These are phyloP conservation scores for Melinaea menophilus DNA, from an alignment of 2,888 invertebrate genomes.

Conservation along the genomic window DNA sequence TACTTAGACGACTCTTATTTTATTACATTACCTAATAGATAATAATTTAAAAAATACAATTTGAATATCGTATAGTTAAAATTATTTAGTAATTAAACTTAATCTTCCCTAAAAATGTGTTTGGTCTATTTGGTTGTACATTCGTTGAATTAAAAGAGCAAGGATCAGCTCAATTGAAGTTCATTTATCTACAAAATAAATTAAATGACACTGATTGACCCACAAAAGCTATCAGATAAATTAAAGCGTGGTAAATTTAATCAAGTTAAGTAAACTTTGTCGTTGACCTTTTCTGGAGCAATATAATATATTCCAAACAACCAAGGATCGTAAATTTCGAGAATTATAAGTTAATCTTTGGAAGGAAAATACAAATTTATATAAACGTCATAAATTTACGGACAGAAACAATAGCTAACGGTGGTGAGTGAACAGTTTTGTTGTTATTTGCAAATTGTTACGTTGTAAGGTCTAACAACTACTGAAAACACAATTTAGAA, in stretches of 20 bases:
- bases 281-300: conserved; percentile 22
- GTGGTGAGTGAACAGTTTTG: conserved; percentile 66
- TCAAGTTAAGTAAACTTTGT: conserved; percentile 13
- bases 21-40: too few species aligned
- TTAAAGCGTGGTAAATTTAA: conserved; percentile 20
- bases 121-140: too few species aligned
- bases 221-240: neutral
- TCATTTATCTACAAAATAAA: too few species aligned
- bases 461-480: conserved; percentile 55
- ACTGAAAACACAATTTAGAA: conserved; percentile 60
- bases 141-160: too few species aligned
- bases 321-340: conserved; percentile 26
- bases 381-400: conserved; percentile 33
- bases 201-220: too few species aligned
- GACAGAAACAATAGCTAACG: conserved; percentile 49
- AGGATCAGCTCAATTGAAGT: too few species aligned
- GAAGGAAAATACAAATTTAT: conserved; percentile 30
- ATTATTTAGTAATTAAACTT: too few species aligned
- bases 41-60: too few species aligned
- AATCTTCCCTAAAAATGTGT: too few species aligned
- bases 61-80: too few species aligned
- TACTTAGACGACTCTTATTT: too few species aligned
- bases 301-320: conserved; percentile 20
- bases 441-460: conserved; percentile 69
- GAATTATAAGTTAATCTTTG: conserved; percentile 34